Percentiles rank a stretch among this genome's conserved stretches.
Evolutionary conservation across 2,888 invertebrate species (phyloP).

Genomic region (Eugnorisma glareosa): DNA sequence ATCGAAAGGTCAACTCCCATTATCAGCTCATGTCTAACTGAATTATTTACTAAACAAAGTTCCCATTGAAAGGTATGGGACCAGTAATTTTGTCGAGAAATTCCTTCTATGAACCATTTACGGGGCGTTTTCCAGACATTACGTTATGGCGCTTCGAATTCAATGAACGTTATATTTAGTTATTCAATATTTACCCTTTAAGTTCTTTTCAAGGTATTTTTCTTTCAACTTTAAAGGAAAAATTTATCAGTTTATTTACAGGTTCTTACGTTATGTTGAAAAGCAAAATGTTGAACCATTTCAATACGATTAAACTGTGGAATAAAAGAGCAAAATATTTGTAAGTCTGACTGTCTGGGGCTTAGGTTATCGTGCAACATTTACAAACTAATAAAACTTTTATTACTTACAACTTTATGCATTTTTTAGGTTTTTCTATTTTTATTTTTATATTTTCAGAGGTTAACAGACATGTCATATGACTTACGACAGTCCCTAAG

Average conservation of each 20-base stretch:
- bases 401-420: conserved; percentile 27
- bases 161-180: conserved; percentile 22
- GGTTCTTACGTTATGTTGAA: neutral
- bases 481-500: conserved; percentile 14
- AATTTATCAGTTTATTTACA: neutral
- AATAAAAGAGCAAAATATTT: neutral
- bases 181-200: conserved; percentile 16
- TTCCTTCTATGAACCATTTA: conserved; percentile 40
- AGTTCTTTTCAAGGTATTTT: neutral
- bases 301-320: neutral
- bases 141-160: conserved; percentile 11
- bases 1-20: neutral
- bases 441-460: conserved; percentile 11
- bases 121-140: conserved; percentile 1
- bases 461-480: conserved; percentile 10
- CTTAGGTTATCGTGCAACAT: conserved; percentile 13
- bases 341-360: conserved; percentile 1
- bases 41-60: neutral
- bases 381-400: conserved; percentile 34
- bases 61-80: conserved; percentile 1
- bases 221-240: neutral
- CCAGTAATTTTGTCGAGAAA: conserved; percentile 38
- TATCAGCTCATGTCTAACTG: neutral
- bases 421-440: conserved; percentile 15
- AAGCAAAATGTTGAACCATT: neutral